phyloP scores from a whole-genome alignment of 2,888 invertebrate genomes.

The Dasysyrphus tricinctus region DNA sequence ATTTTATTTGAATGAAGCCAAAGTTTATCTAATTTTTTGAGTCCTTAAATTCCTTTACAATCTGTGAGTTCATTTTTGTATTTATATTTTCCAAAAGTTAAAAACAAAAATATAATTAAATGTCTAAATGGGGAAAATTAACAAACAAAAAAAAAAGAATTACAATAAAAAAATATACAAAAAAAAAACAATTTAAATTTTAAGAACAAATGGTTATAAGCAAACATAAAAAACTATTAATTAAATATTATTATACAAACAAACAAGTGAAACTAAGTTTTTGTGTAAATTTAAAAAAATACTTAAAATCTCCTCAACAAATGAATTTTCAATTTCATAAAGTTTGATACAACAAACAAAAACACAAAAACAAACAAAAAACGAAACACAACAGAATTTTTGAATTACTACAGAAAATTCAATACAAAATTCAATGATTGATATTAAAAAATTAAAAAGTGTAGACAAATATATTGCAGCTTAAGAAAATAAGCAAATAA shows the following conservation, averaged over 20 bases:
- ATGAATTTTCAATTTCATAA: not conserved
- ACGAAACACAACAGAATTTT: not conserved
- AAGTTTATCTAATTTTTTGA: not conserved
- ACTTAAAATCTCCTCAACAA: not conserved
- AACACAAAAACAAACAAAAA: not conserved
- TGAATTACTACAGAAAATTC: not conserved
- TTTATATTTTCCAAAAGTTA: not conserved
- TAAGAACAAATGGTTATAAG: not conserved
- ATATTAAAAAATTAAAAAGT: not conserved
- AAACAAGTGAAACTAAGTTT: not conserved
- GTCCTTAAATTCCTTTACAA: constrained; percentile 1
- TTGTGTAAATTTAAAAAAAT: not conserved
- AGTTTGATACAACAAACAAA: not conserved
- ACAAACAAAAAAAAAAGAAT: not conserved
- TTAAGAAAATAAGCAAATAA: not conserved
- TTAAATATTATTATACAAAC: not conserved
- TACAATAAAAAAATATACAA: constrained; percentile 1
- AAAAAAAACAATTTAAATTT: not conserved
- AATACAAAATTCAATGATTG: not conserved
- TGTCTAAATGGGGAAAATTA: not conserved
- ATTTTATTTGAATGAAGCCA: not conserved
- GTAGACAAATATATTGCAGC: not conserved
- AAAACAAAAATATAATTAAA: not conserved
- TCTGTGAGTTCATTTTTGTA: not conserved
- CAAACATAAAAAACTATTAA: not conserved